phyloP scores from a whole-genome alignment of 2,113 vertebrate genomes.

The Pseudorasbora parva region DNA sequence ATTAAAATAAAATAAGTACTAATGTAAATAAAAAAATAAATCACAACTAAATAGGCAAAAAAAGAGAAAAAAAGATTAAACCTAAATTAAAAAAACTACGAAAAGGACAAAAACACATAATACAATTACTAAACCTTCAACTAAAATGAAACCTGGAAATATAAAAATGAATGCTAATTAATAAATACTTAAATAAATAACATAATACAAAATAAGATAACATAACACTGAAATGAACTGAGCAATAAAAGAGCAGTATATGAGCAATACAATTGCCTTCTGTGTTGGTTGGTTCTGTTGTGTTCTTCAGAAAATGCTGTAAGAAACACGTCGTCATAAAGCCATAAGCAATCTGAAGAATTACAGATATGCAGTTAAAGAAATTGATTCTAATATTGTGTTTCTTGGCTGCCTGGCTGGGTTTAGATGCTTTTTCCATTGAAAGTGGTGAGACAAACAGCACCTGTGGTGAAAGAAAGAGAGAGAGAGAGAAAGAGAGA shows the following conservation, averaged over 20 bases:
- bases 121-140: not conserved
- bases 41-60: not conserved
- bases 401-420: conserved; percentile 29
- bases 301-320: not conserved
- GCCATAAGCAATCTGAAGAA: not conserved
- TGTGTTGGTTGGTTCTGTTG: not conserved
- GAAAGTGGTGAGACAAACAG: conserved; percentile 30
- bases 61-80: not conserved
- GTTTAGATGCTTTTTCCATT: conserved; percentile 19
- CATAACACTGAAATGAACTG: not conserved
- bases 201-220: not conserved
- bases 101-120: not conserved
- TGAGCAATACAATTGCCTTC: not conserved
- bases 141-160: not conserved
- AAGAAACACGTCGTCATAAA: not conserved
- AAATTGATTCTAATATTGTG: not conserved
- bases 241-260: not conserved
- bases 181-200: not conserved
- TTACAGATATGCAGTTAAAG: not conserved
- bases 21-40: not conserved
- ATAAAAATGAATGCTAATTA: not conserved
- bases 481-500: too few species aligned
- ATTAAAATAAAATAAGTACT: not conserved
- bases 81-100: not conserved
- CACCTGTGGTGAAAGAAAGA: conserved; percentile 56